Evolutionary conservation across 2,113 vertebrate genomes (phyloP).

Genomic region (Hemichromis elongatus): DNA sequence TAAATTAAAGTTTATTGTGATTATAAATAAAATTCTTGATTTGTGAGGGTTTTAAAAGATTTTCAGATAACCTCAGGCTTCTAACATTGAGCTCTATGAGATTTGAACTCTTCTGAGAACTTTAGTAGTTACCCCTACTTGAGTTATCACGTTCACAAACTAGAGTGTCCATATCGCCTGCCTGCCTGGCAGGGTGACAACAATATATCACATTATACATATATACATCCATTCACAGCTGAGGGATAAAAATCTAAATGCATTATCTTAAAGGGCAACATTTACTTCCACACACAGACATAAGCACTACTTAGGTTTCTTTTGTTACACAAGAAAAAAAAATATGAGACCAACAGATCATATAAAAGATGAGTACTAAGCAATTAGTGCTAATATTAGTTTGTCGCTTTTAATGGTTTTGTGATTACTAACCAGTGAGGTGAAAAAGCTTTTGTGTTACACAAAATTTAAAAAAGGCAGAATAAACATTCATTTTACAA

Average conservation of each 20-base stretch:
- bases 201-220: background rate
- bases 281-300: background rate
- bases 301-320: background rate
- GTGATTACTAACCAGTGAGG: background rate
- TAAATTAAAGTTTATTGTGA: background rate
- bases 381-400: background rate
- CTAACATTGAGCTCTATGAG: background rate
- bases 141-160: background rate
- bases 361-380: background rate
- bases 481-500: conserved; percentile 12
- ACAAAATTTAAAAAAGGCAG: background rate
- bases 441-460: background rate
- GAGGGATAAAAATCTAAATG: background rate
- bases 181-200: background rate
- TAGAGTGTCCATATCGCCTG: background rate
- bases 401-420: background rate
- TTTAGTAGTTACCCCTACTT: background rate
- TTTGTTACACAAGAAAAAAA: background rate
- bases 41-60: background rate
- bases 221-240: background rate
- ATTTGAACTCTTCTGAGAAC: background rate
- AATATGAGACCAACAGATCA: background rate
- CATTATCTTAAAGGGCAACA: background rate
- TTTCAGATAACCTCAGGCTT: background rate
- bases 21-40: background rate